Evolutionary conservation across 2,113 vertebrate species (phyloP).

Genomic region (Austrofundulus limnaeus): DNA sequence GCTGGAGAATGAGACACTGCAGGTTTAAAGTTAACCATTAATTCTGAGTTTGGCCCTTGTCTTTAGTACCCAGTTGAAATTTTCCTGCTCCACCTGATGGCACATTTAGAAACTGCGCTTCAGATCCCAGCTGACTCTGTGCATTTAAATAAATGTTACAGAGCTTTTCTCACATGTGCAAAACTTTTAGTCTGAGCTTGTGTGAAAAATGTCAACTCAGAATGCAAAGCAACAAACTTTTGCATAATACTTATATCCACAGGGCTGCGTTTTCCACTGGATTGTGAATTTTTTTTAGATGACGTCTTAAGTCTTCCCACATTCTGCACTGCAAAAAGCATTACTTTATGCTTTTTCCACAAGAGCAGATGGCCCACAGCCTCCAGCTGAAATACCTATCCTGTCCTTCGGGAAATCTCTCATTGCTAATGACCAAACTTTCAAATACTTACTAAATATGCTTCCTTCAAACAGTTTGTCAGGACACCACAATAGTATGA

Average conservation of each 20-base stretch:
- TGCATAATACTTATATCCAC: too few relatives aligned
- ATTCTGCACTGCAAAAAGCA: constrained; percentile 16
- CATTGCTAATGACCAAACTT: constrained; percentile 40
- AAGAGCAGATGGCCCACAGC: constrained; percentile 10
- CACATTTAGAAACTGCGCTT: background rate
- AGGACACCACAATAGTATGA: background rate
- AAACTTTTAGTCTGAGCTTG: background rate
- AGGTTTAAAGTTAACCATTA: background rate
- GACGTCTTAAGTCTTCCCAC: constrained; percentile 38
- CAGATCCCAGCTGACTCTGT: background rate
- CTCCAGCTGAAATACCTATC: constrained; percentile 43
- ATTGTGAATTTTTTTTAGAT: constrained; percentile 1
- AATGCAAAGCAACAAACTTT: background rate
- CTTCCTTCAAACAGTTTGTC: constrained; percentile 20
- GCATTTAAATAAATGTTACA: background rate
- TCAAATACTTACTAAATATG: constrained; percentile 41
- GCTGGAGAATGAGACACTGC: background rate
- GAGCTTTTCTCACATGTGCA: background rate
- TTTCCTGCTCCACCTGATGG: background rate
- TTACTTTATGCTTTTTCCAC: constrained; percentile 59
- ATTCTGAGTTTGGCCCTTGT: background rate
- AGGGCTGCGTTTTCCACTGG: constrained; percentile 14
- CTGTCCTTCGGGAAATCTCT: constrained; percentile 59
- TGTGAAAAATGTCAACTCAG: background rate
- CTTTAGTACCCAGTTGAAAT: background rate